A percentile compares a stretch with the other conserved stretches of the same genome.
phyloP scores from a whole-genome alignment of 2,888 invertebrate genomes.

The Charanyca ferruginea region DNA sequence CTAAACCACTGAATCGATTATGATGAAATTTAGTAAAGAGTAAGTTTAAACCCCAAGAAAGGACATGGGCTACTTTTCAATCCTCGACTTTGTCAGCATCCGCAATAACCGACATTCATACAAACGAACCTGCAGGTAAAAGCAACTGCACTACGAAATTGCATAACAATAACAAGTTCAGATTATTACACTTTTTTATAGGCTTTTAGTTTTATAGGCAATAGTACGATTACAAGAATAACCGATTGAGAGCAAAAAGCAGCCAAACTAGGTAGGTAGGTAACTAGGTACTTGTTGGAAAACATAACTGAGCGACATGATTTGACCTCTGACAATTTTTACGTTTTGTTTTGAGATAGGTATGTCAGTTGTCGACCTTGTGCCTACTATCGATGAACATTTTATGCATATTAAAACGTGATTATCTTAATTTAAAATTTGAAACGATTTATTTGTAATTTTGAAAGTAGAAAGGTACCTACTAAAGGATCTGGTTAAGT shows the following conservation, averaged over 20 bases:
- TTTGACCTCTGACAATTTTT: conserved; percentile 45
- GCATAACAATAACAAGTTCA: background rate
- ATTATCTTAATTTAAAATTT: background rate
- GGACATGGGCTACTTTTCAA: too few species aligned
- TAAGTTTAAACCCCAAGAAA: too few species aligned
- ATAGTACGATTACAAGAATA: conserved; percentile 24
- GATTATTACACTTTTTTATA: conserved; percentile 8
- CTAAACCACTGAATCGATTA: too few species aligned
- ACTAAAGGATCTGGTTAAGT: too few species aligned
- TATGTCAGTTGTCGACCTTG: conserved; percentile 22
- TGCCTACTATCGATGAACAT: background rate
- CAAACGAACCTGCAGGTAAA: too few species aligned
- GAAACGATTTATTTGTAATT: background rate
- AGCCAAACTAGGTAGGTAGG: conserved; percentile 15
- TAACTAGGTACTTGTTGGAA: conserved; percentile 7
- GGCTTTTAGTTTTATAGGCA: conserved; percentile 37
- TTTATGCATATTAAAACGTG: conserved; percentile 5
- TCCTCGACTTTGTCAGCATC: too few species aligned
- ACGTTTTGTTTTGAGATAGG: background rate
- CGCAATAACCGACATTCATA: too few species aligned
- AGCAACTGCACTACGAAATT: too few species aligned
- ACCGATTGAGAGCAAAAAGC: conserved; percentile 28
- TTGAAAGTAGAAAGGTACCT: background rate
- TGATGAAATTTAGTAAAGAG: too few species aligned
- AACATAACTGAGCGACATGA: conserved; percentile 10